Base-by-base conservation (phyloP, 2,797 vertebrate species). In the Buphagus erythrorhynchus region DNA sequence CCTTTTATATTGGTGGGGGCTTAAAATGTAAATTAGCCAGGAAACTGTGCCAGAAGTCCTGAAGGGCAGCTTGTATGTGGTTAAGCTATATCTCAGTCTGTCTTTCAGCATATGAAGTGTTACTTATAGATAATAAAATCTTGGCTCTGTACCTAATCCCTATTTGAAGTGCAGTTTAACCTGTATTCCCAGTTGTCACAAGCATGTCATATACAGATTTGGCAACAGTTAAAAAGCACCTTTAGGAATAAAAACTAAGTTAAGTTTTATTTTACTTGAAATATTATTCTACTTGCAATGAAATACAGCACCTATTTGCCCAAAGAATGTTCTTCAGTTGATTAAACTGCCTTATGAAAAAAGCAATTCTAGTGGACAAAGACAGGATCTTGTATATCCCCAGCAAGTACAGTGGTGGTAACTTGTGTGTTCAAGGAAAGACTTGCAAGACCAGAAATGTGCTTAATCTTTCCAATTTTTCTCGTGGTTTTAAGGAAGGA, bases 151-250 rank as follows among this genome's bases (percentile, higher is more conserved):
- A 78, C 42, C 62, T 78, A 69, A 77, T 87, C 24, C 35, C 52
- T 76, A 1, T 43, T 62, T 58, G 33, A 89, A 88, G 58, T 75
- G 73, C 58, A 81, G 86, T 92, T 75, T 65, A 94, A 92, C 93
- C 58, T 95, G 85, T 88, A 66, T 59, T 94, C 73, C 76, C 57
- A 55, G 90, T 88, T 90, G 73, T 91, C 95, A 58, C 13, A 66
- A 88, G 63, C 54, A 16, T 80, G 76, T 90, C 45, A 25, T 88
- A 52, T 25, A 48, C 46, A 35, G 54, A 52, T 67, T 83, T 88
- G 72, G 46, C 78, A 91, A 42, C 38, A 54, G 38, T 68, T 84
- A 11, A 57, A 54, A 94, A 78, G 49, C 0, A 6, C 76, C 61
- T 83, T 81, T 68, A 72, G 88, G 69, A 88, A 51, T 49, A 35